Evolutionary conservation across 2,113 vertebrate genomes (phyloP).

Genomic region (Leptobrachium leishanense): DNA sequence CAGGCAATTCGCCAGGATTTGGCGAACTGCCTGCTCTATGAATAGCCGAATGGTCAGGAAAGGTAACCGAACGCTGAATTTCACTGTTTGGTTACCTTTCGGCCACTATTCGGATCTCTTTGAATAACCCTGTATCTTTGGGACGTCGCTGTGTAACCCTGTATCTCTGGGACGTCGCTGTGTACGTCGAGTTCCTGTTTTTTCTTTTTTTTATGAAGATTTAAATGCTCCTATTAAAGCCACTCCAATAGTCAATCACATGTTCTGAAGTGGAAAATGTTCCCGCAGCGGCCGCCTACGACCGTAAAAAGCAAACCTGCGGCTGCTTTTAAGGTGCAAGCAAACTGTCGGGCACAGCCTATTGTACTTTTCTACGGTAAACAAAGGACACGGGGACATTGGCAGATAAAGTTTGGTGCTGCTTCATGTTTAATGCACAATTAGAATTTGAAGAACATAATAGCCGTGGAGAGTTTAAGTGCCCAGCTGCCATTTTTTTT

Average conservation of each 20-base stretch:
- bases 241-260: slow-evolving; percentile 3
- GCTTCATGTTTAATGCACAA: slow-evolving; percentile 1
- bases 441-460: slow-evolving; percentile 33
- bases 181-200: slow-evolving; percentile 5
- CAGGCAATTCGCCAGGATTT: too few relatives aligned
- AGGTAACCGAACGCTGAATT: too few relatives aligned
- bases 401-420: not conserved
- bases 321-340: not conserved
- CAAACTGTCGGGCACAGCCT: not conserved
- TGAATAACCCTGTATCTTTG: too few relatives aligned
- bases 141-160: too few relatives aligned
- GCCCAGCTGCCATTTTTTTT: not conserved
- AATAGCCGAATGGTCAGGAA: too few relatives aligned
- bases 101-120: too few relatives aligned
- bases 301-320: not conserved
- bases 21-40: too few relatives aligned
- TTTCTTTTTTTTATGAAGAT: not conserved
- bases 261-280: slow-evolving; percentile 32
- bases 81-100: too few relatives aligned
- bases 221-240: not conserved
- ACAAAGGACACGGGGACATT: slow-evolving; percentile 1
- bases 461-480: not conserved
- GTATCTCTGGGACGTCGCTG: not conserved
- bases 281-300: not conserved
- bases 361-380: slow-evolving; percentile 19